A percentile compares a stretch with the other conserved stretches of the same genome.
Evolutionary conservation across 2,888 invertebrate species (phyloP).

Genomic region (Cosmopolites sordidus): DNA sequence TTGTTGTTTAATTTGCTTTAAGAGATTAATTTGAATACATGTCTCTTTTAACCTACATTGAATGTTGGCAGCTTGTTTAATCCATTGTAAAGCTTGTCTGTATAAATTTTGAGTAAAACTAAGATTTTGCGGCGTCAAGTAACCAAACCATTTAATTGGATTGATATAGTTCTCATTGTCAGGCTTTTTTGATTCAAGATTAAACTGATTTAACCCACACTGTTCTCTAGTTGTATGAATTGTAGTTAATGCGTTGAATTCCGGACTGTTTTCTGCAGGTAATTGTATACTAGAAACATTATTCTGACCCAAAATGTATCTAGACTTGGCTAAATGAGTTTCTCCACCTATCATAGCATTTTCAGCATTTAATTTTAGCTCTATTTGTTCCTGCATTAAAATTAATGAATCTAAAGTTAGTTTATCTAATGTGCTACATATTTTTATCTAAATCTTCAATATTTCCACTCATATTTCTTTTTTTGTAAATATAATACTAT

Average conservation of each 20-base stretch:
- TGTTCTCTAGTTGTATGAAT: conserved; percentile 43
- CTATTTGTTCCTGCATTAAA: conserved; percentile 70
- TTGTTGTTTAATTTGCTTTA: conserved; percentile 32
- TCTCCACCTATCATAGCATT: conserved; percentile 64
- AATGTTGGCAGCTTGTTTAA: conserved; percentile 65
- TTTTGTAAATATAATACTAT: not conserved
- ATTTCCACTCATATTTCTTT: conserved; percentile 26
- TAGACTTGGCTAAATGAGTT: conserved; percentile 68
- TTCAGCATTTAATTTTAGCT: conserved; percentile 65
- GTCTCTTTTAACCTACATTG: conserved; percentile 56
- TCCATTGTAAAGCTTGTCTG: conserved; percentile 62
- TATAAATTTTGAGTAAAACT: conserved; percentile 71
- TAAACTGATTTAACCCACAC: conserved; percentile 36
- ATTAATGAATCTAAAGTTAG: conserved; percentile 65
- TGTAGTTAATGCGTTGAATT: conserved; percentile 49
- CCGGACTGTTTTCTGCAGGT: conserved; percentile 59
- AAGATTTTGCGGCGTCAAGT: conserved; percentile 76
- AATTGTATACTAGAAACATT: conserved; percentile 67
- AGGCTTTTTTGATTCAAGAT: conserved; percentile 39
- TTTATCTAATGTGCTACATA: conserved; percentile 63
- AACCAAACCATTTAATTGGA: conserved; percentile 84
- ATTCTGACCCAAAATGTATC: conserved; percentile 75
- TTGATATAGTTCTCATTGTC: conserved; percentile 50
- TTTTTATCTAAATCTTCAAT: conserved; percentile 44
- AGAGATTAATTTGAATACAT: conserved; percentile 40